Percentiles rank a stretch among this genome's conserved stretches.
phyloP scores from a whole-genome alignment of 2,888 invertebrate genomes.

The Synanthedon myopaeformis region DNA sequence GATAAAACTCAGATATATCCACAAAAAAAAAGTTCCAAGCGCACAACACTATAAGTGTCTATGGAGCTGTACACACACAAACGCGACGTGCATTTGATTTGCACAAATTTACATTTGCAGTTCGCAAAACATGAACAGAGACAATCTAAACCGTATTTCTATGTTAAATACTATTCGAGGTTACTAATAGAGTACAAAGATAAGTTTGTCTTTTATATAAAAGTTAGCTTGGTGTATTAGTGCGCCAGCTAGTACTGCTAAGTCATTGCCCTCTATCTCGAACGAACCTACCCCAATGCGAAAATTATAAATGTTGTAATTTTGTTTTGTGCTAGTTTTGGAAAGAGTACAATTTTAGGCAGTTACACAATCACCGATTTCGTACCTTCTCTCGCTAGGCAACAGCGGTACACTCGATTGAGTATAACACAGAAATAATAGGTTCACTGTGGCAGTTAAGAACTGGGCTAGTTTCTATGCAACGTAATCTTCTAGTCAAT shows the following conservation, averaged over 20 bases:
- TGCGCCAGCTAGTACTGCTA: slow-evolving; percentile 20
- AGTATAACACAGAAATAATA: too few species aligned
- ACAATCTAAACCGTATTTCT: not conserved
- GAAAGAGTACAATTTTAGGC: not conserved
- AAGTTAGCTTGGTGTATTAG: slow-evolving; percentile 17
- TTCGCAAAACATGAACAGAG: not conserved
- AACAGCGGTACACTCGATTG: too few species aligned
- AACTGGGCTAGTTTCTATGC: too few species aligned
- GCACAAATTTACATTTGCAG: slow-evolving; percentile 21
- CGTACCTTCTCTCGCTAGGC: too few species aligned
- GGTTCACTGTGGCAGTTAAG: too few species aligned
- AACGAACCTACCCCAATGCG: slow-evolving; percentile 59
- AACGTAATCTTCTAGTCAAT: too few species aligned
- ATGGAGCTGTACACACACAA: slow-evolving; percentile 42
- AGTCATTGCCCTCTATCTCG: slow-evolving; percentile 57
- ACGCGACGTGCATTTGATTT: slow-evolving; percentile 38
- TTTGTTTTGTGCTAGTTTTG: slow-evolving; percentile 10
- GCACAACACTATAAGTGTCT: slow-evolving; percentile 51
- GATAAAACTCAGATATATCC: slow-evolving; percentile 29
- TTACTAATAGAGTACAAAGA: not conserved
- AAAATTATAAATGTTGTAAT: slow-evolving; percentile 38
- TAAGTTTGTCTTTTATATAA: slow-evolving; percentile 6
- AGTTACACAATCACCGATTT: not conserved
- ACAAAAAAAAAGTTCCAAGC: slow-evolving; percentile 37
- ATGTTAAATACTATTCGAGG: not conserved